A percentile compares a stretch with the other conserved stretches of the same genome.
phyloP scores from a whole-genome alignment of 1,140 invertebrate species.

The Neodiprion pinetum region DNA sequence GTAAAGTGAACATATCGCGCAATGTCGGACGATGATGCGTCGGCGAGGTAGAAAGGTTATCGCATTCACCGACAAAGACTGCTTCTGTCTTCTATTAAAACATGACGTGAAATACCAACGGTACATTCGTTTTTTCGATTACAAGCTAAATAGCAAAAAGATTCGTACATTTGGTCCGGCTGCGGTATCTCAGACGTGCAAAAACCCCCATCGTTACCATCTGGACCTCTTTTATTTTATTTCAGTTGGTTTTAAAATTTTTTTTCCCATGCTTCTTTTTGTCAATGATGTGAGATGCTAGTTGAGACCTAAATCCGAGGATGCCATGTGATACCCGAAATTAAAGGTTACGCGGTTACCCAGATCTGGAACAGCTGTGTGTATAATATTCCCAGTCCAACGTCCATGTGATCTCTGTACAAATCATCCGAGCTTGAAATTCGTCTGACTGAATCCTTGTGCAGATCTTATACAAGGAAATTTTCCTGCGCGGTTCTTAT shows the following conservation, averaged over 20 bases:
- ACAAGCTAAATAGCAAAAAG: background rate
- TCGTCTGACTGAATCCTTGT: too few relatives aligned
- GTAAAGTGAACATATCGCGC: background rate
- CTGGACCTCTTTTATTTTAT: conserved; percentile 10
- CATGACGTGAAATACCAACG: too few relatives aligned
- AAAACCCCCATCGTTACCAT: conserved; percentile 32
- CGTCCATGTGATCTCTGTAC: too few relatives aligned
- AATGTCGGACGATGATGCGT: background rate
- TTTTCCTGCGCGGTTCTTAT: too few relatives aligned
- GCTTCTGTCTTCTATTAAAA: background rate
- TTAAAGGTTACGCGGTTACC: conserved; percentile 14
- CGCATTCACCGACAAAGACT: background rate
- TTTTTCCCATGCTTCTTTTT: conserved; percentile 2
- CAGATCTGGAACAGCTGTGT: background rate
- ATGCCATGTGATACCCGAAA: conserved; percentile 14
- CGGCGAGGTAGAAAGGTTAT: background rate
- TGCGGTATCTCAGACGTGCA: conserved; percentile 43
- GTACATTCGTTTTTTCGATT: too few relatives aligned
- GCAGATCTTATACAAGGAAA: too few relatives aligned
- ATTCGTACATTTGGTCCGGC: conserved; percentile 40
- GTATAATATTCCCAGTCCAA: background rate
- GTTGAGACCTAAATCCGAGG: conserved; percentile 10
- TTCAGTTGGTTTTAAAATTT: background rate
- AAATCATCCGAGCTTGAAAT: too few relatives aligned
- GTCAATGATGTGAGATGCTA: background rate